Evolutionary conservation across 2,888 invertebrate genomes (phyloP).

Genomic region (Parapristionchus giblindavisi): DNA sequence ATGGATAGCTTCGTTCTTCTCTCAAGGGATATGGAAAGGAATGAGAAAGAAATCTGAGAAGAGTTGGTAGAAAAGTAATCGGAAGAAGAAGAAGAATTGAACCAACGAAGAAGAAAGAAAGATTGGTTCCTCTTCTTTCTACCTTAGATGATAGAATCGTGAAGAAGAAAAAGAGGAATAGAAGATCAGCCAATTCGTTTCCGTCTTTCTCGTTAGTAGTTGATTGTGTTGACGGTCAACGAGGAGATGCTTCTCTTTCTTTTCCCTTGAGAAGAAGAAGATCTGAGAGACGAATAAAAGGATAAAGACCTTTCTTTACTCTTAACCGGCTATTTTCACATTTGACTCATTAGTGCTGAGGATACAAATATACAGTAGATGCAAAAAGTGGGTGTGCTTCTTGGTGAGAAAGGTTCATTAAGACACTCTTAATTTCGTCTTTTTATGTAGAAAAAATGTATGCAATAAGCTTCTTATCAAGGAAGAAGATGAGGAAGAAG

Average conservation of each 20-base stretch:
- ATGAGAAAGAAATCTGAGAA: conserved; percentile 4
- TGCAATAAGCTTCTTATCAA: no score
- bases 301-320: background rate
- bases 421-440: no score
- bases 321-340: background rate
- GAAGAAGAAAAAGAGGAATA: conserved; percentile 1
- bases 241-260: background rate
- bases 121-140: conserved; percentile 9
- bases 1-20: conserved; percentile 28
- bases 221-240: conserved; percentile 35
- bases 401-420: conserved; percentile 24
- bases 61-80: conserved; percentile 10
- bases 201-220: conserved; percentile 29
- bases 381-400: conserved; percentile 1
- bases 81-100: background rate
- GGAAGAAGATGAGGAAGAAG: no score
- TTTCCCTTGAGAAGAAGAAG: background rate
- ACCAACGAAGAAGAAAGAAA: background rate
- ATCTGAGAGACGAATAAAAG: background rate
- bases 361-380: background rate
- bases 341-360: conserved; percentile 4
- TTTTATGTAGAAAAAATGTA: no score
- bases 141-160: background rate
- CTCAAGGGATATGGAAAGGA: background rate
- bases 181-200: conserved; percentile 29